Evolutionary conservation across 2,113 vertebrate species (phyloP).

Genomic region (Scalopus aquaticus): DNA sequence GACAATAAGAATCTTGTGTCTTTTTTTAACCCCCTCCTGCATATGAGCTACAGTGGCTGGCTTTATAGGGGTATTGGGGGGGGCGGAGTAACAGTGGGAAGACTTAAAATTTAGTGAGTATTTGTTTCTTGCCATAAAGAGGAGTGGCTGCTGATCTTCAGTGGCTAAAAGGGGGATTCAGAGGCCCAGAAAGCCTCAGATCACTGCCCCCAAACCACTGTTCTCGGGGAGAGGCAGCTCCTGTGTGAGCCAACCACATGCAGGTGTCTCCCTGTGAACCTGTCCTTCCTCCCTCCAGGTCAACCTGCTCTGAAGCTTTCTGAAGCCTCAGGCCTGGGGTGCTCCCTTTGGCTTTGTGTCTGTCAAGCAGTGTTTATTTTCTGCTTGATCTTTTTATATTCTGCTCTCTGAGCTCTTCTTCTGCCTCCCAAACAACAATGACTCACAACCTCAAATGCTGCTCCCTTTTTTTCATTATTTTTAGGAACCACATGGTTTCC

Average conservation of each 20-base stretch:
- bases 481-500: slow-evolving; percentile 46
- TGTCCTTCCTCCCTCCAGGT: background rate
- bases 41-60: background rate
- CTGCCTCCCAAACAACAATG: slow-evolving; percentile 27
- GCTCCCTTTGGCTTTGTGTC: accelerated
- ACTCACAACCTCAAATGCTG: slow-evolving; percentile 34
- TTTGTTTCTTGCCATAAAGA: background rate
- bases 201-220: background rate
- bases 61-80: background rate
- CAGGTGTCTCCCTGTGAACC: background rate
- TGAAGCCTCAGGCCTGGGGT: accelerated
- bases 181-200: background rate
- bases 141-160: background rate
- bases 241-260: background rate
- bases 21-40: background rate
- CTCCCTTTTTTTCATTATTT: slow-evolving; percentile 54
- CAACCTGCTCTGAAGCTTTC: background rate
- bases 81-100: background rate
- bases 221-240: accelerated
- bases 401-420: background rate
- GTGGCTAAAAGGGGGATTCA: background rate
- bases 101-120: background rate
- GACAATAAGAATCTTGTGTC: background rate
- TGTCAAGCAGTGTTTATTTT: background rate
- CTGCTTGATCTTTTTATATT: slow-evolving; percentile 11